Conservation (phyloP, 1,140 invertebrate genomes). For the Maniola jurtina region DNA sequence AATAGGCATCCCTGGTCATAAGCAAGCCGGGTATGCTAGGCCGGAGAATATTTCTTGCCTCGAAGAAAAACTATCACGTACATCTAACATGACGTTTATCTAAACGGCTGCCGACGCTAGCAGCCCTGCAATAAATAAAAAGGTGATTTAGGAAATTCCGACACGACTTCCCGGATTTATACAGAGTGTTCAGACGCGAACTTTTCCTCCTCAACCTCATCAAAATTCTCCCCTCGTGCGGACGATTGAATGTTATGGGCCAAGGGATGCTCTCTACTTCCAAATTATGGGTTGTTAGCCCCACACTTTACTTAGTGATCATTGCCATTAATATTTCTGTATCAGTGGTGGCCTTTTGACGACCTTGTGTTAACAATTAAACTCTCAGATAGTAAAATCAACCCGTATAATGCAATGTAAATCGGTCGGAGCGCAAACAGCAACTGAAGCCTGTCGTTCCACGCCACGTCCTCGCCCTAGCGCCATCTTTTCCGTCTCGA, state of each 20-base stretch:
- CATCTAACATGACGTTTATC: conserved; percentile 30
- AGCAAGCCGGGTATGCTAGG: background rate
- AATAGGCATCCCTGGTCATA: conserved; percentile 1
- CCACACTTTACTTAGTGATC: conserved; percentile 14
- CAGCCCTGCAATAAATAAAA: conserved; percentile 67
- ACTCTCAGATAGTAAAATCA: too few relatives aligned
- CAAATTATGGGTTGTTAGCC: conserved; percentile 29
- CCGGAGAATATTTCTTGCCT: conserved; percentile 10
- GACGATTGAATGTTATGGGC: conserved; percentile 74
- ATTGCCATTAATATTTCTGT: conserved; percentile 13
- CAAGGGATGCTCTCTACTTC: conserved; percentile 55
- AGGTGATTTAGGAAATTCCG: conserved; percentile 69
- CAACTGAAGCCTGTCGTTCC: too few relatives aligned
- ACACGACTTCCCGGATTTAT: conserved; percentile 70
- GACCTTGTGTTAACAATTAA: background rate
- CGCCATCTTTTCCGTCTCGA: too few relatives aligned
- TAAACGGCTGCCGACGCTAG: conserved; percentile 54
- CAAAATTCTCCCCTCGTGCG: conserved; percentile 70
- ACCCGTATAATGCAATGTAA: too few relatives aligned
- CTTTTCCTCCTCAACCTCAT: conserved; percentile 66
- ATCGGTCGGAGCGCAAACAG: too few relatives aligned
- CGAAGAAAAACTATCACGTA: conserved; percentile 21
- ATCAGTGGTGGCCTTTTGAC: background rate
- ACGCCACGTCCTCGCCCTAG: too few relatives aligned
- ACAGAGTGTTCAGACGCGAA: conserved; percentile 65